Base-by-base conservation (phyloP, 2,888 invertebrate genomes). In the Zhuqinia jingwanae region DNA sequence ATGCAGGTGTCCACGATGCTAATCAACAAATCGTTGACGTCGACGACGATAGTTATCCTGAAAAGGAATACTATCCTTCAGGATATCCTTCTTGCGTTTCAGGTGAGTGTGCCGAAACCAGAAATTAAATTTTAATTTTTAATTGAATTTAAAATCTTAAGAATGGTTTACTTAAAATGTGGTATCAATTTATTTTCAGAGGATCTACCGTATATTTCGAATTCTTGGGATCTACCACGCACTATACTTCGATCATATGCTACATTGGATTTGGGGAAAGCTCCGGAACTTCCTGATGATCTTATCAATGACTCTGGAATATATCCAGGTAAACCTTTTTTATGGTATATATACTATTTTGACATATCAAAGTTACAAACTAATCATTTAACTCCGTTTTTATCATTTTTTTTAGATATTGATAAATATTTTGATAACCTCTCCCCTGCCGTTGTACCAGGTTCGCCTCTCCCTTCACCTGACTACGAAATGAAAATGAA, bases 1-100 rank as follows among this genome's bases (percentile, higher is more conserved):
- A 20, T 68, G 42, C 45, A 2, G 42, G 0, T 2, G 0, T 68
- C 0, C 36, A 20, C 20, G n/a, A 30, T 17, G 47, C 20, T 25
- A 47, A 60, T 27, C 36, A 53, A 25, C 68, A 53, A 47, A 13
- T 13, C 17, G n/a, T 22, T 13, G 75, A 56, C 15, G 86, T 53
- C 0, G 63, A 68, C 5, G 82, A 87, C 20, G 87, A 78, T 17
- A 70, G n/a, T 11, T 87, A 84, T 27, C 87, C 87, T 6, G 87
- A 87, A 20, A 83, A 79, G 17, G 87, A 87, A 25, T 10, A 15
- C 20, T 79, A 65, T 70, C 83, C 87, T n/a, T 47, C 58, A 3
- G 73, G 53, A 20, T 87, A 87, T 45, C n/a, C 22, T 8, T 17
- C 53, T n/a, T 75, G 10, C 36, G 30, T 27, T 17, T 10, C 56